Base-by-base conservation (phyloP, 1,140 invertebrate species). In the Asobara japonica region DNA sequence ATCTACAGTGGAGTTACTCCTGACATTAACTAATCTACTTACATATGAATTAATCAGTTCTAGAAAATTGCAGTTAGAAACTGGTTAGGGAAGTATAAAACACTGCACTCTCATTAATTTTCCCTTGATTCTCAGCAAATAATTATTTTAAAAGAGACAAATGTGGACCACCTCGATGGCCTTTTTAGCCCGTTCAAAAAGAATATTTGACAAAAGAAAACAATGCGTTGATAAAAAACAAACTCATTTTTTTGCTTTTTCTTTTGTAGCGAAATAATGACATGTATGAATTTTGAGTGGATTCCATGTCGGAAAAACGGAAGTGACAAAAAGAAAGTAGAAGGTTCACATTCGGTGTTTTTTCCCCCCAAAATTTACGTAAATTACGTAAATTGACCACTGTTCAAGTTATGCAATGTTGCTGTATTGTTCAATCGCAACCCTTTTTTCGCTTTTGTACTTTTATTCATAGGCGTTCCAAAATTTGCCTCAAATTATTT, bases 81-180 rank as follows among this genome's bases (percentile, higher is more conserved):
- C 29, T 41, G 36, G 51, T 51, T 30, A 22, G 48, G 5, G 31
- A 66, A 29, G 76, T 77, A 81, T 81, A 82, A 80, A 81, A 81
- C 80, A 80, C 79, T 81, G 78, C 78, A 81, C 78, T 73, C 73
- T 77, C 33, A 68, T 62, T 66, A 72, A 62, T 48, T 74, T 73
- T 56, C 69, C 38, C 68, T 60, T 56, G 20, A 33, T 51, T 29
- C 38, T 22, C 25, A 20, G 45, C 33, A 31, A 45, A 70, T 51
- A 71, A 31, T 48, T 71, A 56, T 41, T 77, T 69, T 69, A 41
- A 51, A 56, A 51, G 72, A 73, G 45, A 45, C 67, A 73, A 80
- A 64, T 80, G 79, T 82, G 81, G 79, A 75, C 81, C 79, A 83
- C 78, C 79, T 83, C 77, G 78, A 70, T 73, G 71, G 31, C 33